Conservation (phyloP, 2,797 vertebrate genomes). For the Pogoniulus pusillus region DNA sequence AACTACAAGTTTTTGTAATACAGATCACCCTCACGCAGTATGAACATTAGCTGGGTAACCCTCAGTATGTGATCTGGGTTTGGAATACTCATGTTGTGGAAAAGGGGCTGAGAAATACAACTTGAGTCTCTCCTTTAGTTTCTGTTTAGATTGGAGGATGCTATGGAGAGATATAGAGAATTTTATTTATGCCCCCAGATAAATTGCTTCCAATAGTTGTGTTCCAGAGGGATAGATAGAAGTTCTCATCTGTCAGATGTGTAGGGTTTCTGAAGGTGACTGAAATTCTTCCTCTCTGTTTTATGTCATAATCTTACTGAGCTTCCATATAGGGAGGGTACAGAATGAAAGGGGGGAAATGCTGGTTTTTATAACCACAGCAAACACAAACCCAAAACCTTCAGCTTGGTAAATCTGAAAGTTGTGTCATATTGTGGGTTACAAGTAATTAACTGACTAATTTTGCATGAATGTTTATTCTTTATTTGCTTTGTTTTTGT, state of each 20-base stretch:
- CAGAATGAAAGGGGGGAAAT: not conserved
- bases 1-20: not conserved
- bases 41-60: constrained; percentile 23
- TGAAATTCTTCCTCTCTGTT: not conserved
- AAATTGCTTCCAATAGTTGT: too few species aligned
- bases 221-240: not conserved
- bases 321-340: not conserved
- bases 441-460: constrained; percentile 67
- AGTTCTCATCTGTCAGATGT: not conserved
- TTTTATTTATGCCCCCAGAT: not conserved
- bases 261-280: not conserved
- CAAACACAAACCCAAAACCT: not conserved
- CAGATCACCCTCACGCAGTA: not conserved
- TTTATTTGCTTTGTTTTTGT: constrained; percentile 81
- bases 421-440: constrained; percentile 63
- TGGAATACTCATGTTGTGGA: not conserved
- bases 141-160: not conserved
- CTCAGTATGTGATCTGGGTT: constrained; percentile 27
- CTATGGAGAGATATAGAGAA: not conserved
- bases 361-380: not conserved
- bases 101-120: not conserved
- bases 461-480: constrained; percentile 73
- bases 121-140: not conserved
- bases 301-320: not conserved
- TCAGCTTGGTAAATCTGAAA: constrained; percentile 17